These are phyloP conservation scores for Penaeus vannamei DNA, from an alignment of 1,140 invertebrate species.

Conservation along the genomic window DNA sequence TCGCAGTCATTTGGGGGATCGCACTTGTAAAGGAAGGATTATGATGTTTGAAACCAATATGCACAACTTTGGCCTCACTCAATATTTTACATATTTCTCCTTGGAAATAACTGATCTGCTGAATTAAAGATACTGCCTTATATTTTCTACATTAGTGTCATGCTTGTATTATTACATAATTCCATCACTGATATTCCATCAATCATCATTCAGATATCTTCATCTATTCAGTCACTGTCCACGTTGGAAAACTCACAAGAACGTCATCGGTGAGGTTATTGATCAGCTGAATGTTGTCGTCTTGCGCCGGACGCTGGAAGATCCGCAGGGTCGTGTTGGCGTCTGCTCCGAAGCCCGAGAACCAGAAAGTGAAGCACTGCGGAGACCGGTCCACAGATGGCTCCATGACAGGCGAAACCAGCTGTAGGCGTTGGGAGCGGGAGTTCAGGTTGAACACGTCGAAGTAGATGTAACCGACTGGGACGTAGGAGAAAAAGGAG, in stretches of 20 bases:
- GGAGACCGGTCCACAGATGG: constrained; percentile 71
- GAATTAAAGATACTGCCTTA: too few relatives aligned
- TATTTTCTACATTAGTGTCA: too few relatives aligned
- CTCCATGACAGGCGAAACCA: constrained; percentile 74
- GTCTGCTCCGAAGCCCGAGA: constrained; percentile 77
- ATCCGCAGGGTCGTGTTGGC: constrained; percentile 76
- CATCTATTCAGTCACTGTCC: constrained; percentile 75
- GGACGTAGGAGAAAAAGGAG: neutral
- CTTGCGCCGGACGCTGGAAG: constrained; percentile 70
- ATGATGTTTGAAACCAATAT: too few relatives aligned
- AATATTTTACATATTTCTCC: too few relatives aligned
- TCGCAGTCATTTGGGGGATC: too few relatives aligned
- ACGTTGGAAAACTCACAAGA: constrained; percentile 71
- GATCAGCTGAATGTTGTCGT: constrained; percentile 63
- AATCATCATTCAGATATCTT: too few relatives aligned
- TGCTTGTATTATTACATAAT: too few relatives aligned
- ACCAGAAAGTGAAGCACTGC: constrained; percentile 79
- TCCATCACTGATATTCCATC: too few relatives aligned
- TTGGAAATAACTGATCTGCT: too few relatives aligned
- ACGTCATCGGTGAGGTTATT: constrained; percentile 60
- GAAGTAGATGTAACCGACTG: constrained; percentile 80
- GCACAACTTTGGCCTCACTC: too few relatives aligned
- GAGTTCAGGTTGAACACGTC: constrained; percentile 77
- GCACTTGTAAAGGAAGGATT: too few relatives aligned
- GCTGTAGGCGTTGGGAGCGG: constrained; percentile 71